Evolutionary conservation across 2,797 vertebrate genomes (phyloP), one percentile per base, ranked within the genome.

Genomic region (Hippoglossus hippoglossus): DNA sequence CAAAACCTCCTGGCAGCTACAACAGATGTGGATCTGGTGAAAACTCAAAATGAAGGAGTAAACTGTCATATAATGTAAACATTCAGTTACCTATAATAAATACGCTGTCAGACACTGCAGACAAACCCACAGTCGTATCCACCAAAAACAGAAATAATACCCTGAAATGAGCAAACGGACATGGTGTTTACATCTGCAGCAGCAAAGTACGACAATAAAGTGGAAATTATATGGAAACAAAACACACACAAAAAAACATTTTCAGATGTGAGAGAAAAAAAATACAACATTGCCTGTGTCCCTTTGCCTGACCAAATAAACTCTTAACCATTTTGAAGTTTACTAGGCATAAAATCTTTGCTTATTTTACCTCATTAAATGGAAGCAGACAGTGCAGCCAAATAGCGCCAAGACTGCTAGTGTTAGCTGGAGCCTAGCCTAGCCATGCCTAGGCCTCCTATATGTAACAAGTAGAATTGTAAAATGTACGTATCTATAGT

Each of bases 361-460:
- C 70, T 87, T 88, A 73, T 87, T 88, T 87, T 83, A 62, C 64
- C 55, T 80, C 71, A 63, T 84, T 80, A 73, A 76, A 79, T 51
- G n/a, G 65, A 73, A 58, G 73, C 58, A 70, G 72, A 63, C 72
- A 75, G 50, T 83, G 77, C 26, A 70, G 79, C 85, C 70, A 71
- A 63, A 75, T 67, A 67, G 39, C 81, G 68, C 58, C 67, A 70
- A 51, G 50, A 53, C 75, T 75, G 53, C 55, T 71, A 31, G 77
- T 41, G 22, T 72, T 39, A 81, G 70, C 68, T 85, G 72, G 83
- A 82, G 63, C 57, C 28, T 10, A 24, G 65, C 18, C 44, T 19
- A 21, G 18, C 63, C 63, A 77, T 64, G 54, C 34, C 72, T 68
- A 44, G 41, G 49, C 72, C 79, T 70, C 3, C 41, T 13, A 13